phyloP scores from a whole-genome alignment of 2,113 vertebrate species.

The Daubentonia madagascariensis region DNA sequence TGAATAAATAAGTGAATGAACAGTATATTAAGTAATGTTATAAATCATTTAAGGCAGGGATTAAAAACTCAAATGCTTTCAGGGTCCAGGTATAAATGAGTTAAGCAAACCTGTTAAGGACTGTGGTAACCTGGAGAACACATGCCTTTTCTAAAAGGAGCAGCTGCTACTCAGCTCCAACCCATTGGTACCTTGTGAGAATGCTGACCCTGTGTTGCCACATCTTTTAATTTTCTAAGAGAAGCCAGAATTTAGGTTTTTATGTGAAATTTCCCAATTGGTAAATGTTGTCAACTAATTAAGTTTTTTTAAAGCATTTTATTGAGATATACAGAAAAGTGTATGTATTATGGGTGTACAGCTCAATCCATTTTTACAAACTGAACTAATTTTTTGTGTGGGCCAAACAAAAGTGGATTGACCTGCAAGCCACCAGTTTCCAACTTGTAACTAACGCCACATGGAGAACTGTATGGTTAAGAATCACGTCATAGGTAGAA shows the following conservation, averaged over 20 bases:
- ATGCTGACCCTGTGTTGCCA: background rate
- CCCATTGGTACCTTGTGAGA: background rate
- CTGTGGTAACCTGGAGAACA: background rate
- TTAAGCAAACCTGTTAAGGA: background rate
- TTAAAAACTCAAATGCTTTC: slow-evolving; percentile 21
- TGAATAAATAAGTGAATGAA: background rate
- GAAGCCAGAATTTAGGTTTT: slow-evolving; percentile 18
- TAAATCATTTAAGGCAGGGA: background rate
- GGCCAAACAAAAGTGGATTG: background rate
- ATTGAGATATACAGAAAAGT: background rate
- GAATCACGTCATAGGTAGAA: background rate
- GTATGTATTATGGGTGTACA: background rate
- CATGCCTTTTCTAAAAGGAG: background rate
- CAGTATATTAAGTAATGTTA: background rate
- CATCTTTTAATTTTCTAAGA: background rate
- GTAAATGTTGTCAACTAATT: background rate
- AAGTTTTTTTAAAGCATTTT: background rate
- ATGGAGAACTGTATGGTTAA: background rate
- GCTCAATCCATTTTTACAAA: background rate
- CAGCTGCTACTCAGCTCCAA: background rate
- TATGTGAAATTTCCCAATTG: background rate
- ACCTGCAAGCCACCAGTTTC: background rate
- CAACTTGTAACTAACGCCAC: background rate
- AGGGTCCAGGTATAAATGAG: background rate
- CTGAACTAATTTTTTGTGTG: slow-evolving; percentile 22